Evolutionary conservation across 2,797 vertebrate species (phyloP), one percentile per base, ranked within the genome.

Genomic region (Tamandua tetradactyla): DNA sequence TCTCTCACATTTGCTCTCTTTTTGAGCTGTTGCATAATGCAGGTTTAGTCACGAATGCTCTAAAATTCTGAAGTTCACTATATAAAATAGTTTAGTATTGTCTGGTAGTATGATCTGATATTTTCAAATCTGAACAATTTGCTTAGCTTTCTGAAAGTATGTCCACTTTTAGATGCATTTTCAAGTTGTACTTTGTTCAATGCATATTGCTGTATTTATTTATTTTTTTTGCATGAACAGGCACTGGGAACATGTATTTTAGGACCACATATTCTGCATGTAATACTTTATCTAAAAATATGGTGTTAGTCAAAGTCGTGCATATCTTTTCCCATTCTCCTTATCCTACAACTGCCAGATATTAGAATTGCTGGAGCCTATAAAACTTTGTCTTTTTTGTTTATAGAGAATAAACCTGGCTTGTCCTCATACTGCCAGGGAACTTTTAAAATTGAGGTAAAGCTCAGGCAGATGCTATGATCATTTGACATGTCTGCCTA

Each of bases 141-240:
- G 62, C 75, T 35, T 13, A 27, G 49, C 6, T 57, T 69, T n/a
- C 49, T 83, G 57, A 44, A 74, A 55, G 27, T 66, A 17, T 3
- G 27, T 35, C 30, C 12, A 35, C 49, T 64, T 72, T 66, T 15
- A n/a, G 42, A 22, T 42, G 35, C 27, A 44, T 59, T 89, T 68
- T 52, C n/a, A 83, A 57, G 30, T 64, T 57, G 11, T 55, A 12
- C 47, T 76, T 35, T 55, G 3, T 59, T n/a, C 17, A 17, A 2
- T 0, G 17, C 25, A 4, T 14, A n/a, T 4, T 32, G 55, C 3
- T 42, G 1, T 42, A 10, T n/a, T n/a, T n/a, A n/a, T n/a, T n/a
- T n/a, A n/a, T n/a, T n/a, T n/a, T n/a, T n/a, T n/a, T n/a, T n/a
- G n/a, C n/a, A n/a, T n/a, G n/a, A n/a, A n/a, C n/a, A n/a, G n/a